Percentiles rank a stretch among this genome's conserved stretches.
Conservation (phyloP, 2,888 invertebrate species). For the Andrena chrysosceles region DNA sequence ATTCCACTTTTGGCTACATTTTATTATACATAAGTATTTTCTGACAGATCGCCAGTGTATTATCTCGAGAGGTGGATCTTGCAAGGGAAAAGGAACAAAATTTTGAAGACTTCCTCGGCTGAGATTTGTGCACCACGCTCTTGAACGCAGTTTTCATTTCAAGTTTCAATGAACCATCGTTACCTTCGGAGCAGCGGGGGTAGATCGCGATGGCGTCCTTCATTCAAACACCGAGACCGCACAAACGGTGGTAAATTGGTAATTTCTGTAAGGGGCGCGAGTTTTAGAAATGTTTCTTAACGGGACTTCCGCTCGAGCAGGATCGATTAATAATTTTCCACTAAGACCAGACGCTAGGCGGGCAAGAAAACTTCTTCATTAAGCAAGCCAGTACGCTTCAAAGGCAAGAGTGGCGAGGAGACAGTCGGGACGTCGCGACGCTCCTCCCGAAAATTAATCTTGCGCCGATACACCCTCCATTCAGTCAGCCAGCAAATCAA, state of each 20-base stretch:
- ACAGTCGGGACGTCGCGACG: neutral
- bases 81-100: neutral
- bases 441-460: conserved; percentile 40
- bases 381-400: conserved; percentile 34
- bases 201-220: neutral
- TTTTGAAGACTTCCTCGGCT: neutral
- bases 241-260: neutral
- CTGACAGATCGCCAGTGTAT: neutral
- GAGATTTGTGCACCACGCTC: neutral
- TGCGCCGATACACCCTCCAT: conserved; percentile 22
- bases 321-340: conserved; percentile 56
- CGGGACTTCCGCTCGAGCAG: conserved; percentile 10
- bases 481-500: conserved; percentile 28
- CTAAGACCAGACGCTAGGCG: neutral
- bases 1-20: neutral
- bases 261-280: neutral
- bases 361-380: conserved; percentile 50
- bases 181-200: neutral
- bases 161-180: neutral
- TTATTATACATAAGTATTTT: too few relatives aligned
- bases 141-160: neutral
- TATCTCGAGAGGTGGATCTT: neutral
- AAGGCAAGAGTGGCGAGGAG: conserved; percentile 16
- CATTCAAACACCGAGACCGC: conserved; percentile 16
- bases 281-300: conserved; percentile 21